phyloP scores from a whole-genome alignment of 1,140 invertebrate genomes.

The Drosophila grimshawi region DNA sequence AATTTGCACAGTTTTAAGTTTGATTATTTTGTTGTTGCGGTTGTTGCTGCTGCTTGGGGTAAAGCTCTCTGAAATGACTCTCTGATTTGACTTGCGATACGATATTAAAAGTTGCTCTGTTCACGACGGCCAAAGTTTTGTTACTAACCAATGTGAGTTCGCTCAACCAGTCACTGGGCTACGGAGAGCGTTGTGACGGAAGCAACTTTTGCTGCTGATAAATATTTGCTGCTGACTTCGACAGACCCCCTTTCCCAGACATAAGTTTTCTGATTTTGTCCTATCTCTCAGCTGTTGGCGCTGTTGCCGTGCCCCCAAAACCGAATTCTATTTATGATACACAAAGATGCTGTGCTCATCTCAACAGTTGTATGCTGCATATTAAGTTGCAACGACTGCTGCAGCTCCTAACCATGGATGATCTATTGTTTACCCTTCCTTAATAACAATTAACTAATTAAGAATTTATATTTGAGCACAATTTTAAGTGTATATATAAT shows the following conservation, averaged over 20 bases:
- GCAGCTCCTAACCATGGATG: neutral
- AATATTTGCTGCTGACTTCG: conserved; percentile 46
- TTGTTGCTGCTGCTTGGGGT: conserved; percentile 27
- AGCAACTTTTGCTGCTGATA: conserved; percentile 24
- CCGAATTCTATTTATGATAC: conserved; percentile 16
- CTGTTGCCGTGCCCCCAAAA: conserved; percentile 64
- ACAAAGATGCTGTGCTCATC: neutral
- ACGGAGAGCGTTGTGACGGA: conserved; percentile 3
- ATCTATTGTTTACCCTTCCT: too few relatives aligned
- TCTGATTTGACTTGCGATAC: conserved; percentile 21
- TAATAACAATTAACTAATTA: neutral
- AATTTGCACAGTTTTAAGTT: conserved; percentile 53
- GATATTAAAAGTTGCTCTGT: conserved; percentile 65
- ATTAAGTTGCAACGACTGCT: conserved; percentile 5
- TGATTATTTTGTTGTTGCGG: conserved; percentile 39
- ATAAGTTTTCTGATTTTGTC: conserved; percentile 1
- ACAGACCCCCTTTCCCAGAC: neutral
- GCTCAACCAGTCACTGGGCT: conserved; percentile 47
- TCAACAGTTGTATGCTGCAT: too few relatives aligned
- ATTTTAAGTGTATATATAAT: too few relatives aligned
- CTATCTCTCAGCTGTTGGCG: conserved; percentile 33
- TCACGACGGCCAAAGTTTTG: conserved; percentile 72
- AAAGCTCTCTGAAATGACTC: conserved; percentile 24
- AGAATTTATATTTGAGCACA: too few relatives aligned
- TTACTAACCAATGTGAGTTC: conserved; percentile 61